Percentiles rank a stretch among this genome's conserved stretches.
These are phyloP conservation scores for Caenorhabditis latens DNA, from an alignment of 1,140 invertebrate species.

Conservation along the genomic window DNA sequence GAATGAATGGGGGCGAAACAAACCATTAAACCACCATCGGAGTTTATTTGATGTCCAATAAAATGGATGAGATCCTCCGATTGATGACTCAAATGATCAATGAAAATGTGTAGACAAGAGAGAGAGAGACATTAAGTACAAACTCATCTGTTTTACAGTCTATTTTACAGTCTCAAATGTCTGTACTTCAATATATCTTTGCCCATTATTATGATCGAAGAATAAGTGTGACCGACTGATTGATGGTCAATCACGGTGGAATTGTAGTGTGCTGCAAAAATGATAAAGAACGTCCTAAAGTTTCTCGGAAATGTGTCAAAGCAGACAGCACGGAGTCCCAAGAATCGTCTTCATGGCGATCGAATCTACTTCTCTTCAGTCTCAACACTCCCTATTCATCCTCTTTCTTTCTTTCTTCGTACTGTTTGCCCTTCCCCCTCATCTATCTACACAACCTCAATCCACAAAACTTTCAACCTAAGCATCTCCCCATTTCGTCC, in stretches of 20 bases:
- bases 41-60: slow-evolving; percentile 42
- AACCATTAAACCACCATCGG: slow-evolving; percentile 47
- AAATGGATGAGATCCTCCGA: neutral
- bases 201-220: neutral
- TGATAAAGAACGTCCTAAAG: neutral
- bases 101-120: neutral
- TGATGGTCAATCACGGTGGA: neutral
- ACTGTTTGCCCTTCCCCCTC: slow-evolving; percentile 53
- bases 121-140: neutral
- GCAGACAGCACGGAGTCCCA: slow-evolving; percentile 45
- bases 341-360: slow-evolving; percentile 9
- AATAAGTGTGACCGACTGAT: neutral
- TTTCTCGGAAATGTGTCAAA: slow-evolving; percentile 43
- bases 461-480: slow-evolving; percentile 47
- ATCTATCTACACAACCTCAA: slow-evolving; percentile 26
- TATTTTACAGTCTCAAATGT: neutral
- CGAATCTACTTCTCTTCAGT: neutral
- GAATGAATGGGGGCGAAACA: neutral
- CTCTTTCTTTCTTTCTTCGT: neutral
- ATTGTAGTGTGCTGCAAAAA: neutral
- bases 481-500: neutral
- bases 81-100: neutral
- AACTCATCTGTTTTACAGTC: slow-evolving; percentile 11
- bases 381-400: neutral
- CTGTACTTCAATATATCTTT: neutral